Percentiles rank a stretch among this genome's conserved stretches.
Evolutionary conservation across 2,888 invertebrate species (phyloP).

Genomic region (Drosophila pseudotakahashii): DNA sequence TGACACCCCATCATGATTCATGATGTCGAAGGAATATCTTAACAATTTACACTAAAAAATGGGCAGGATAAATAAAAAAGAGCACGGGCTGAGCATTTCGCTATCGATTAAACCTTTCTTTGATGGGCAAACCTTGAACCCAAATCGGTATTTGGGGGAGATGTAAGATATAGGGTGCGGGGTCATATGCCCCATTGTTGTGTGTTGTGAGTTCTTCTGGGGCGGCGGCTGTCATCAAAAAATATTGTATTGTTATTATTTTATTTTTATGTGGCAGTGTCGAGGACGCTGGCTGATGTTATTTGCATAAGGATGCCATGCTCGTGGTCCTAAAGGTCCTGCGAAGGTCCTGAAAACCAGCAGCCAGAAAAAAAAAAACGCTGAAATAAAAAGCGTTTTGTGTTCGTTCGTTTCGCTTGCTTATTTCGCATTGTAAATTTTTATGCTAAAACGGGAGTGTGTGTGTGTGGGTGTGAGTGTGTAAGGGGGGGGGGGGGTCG

Average conservation of each 20-base stretch:
- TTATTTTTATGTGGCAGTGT: slow-evolving; percentile 74
- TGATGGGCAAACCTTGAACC: slow-evolving; percentile 61
- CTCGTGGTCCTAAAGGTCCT: slow-evolving; percentile 40
- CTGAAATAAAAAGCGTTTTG: slow-evolving; percentile 67
- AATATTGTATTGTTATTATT: slow-evolving; percentile 80
- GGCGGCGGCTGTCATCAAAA: slow-evolving; percentile 74
- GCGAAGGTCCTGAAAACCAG: slow-evolving; percentile 52
- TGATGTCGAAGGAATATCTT: slow-evolving; percentile 54
- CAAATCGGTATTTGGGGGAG: slow-evolving; percentile 18
- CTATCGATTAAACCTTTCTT: slow-evolving; percentile 76
- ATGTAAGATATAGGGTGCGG: slow-evolving; percentile 13
- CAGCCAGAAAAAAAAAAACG: slow-evolving; percentile 24
- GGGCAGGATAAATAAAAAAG: not conserved
- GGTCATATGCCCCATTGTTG: slow-evolving; percentile 29
- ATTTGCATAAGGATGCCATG: slow-evolving; percentile 77
- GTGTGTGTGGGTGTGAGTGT: slow-evolving; percentile 40
- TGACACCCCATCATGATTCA: slow-evolving; percentile 62
- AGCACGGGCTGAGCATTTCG: slow-evolving; percentile 46
- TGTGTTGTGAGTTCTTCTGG: slow-evolving; percentile 12
- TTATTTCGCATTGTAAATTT: slow-evolving; percentile 80
- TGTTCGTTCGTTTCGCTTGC: slow-evolving; percentile 71
- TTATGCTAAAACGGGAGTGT: slow-evolving; percentile 56
- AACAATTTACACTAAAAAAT: slow-evolving; percentile 73
- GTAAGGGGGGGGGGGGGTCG: slow-evolving; percentile 38
- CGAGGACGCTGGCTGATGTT: slow-evolving; percentile 51